These are phyloP conservation scores for Lasioglossum leucozonium DNA, from an alignment of 2,888 invertebrate genomes.

Conservation along the genomic window DNA sequence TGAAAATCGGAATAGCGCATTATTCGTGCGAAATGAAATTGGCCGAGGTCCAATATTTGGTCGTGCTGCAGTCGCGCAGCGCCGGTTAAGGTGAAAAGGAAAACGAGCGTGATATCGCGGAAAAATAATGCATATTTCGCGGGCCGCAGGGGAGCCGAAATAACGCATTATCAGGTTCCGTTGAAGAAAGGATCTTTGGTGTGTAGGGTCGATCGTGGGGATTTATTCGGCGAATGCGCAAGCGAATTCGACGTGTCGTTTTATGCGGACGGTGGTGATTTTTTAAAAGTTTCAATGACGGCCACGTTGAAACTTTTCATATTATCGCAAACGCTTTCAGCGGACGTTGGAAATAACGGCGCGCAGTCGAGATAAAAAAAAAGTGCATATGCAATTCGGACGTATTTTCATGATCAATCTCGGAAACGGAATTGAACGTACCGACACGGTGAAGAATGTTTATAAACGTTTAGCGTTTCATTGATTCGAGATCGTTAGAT, in stretches of 20 bases:
- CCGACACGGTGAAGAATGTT: not conserved
- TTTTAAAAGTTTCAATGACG: constrained; percentile 18
- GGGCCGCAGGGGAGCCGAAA: constrained; percentile 29
- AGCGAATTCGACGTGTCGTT: constrained; percentile 17
- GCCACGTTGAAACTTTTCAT: constrained; percentile 2
- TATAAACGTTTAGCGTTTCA: not conserved
- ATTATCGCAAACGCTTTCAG: constrained; percentile 4
- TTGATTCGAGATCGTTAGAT: not conserved
- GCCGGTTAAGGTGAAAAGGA: constrained; percentile 3
- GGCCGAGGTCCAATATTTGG: constrained; percentile 48
- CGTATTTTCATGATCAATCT: not conserved
- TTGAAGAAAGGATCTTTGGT: constrained; percentile 25
- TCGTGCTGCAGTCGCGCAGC: not conserved
- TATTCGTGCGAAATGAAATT: constrained; percentile 61
- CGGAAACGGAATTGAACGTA: not conserved
- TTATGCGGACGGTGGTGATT: constrained; percentile 18
- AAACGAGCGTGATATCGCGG: constrained; percentile 26
- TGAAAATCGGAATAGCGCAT: constrained; percentile 50
- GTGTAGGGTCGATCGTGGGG: not conserved
- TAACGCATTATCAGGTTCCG: constrained; percentile 25
- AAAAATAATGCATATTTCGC: constrained; percentile 49
- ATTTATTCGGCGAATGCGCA: constrained; percentile 27
- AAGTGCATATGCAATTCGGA: not conserved
- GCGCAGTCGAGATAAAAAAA: not conserved
- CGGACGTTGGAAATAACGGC: not conserved